Percentiles rank a stretch among this genome's conserved stretches.
phyloP scores from a whole-genome alignment of 2,888 invertebrate genomes.

The Cotesia congregata region DNA sequence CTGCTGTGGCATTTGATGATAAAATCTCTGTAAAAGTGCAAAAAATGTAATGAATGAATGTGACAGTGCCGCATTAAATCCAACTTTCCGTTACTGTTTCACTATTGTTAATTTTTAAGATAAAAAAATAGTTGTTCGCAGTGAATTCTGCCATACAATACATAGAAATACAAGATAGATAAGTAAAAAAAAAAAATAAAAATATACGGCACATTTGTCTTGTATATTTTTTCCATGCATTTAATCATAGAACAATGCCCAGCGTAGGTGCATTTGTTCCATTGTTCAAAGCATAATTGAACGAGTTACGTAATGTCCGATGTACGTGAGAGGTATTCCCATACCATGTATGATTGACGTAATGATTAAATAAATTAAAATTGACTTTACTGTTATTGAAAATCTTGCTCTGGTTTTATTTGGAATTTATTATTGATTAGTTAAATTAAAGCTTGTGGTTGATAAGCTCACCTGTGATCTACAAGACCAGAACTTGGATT shows the following conservation, averaged over 20 bases:
- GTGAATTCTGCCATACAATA: neutral
- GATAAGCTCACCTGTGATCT: slow-evolving; percentile 73
- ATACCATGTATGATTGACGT: neutral
- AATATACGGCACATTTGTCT: neutral
- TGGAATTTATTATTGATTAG: neutral
- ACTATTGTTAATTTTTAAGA: neutral
- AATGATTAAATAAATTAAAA: neutral
- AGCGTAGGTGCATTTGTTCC: slow-evolving; percentile 6
- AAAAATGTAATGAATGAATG: slow-evolving; percentile 18
- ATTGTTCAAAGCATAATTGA: slow-evolving; percentile 28
- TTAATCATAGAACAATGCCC: slow-evolving; percentile 21
- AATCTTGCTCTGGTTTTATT: neutral
- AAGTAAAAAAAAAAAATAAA: slow-evolving; percentile 7
- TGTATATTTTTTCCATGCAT: slow-evolving; percentile 3
- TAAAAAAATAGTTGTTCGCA: slow-evolving; percentile 1
- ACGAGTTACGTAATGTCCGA: slow-evolving; percentile 17
- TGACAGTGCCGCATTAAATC: slow-evolving; percentile 1
- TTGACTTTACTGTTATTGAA: neutral
- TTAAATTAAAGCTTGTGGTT: neutral
- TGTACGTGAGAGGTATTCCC: neutral
- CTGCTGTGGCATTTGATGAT: slow-evolving; percentile 71
- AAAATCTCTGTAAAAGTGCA: slow-evolving; percentile 67
- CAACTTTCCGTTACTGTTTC: neutral
- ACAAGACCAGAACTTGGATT: slow-evolving; percentile 83
- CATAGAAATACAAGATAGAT: neutral